Percentiles rank a stretch among this genome's conserved stretches.
These are phyloP conservation scores for Aethina tumida DNA, from an alignment of 1,140 invertebrate species.

Conservation along the genomic window DNA sequence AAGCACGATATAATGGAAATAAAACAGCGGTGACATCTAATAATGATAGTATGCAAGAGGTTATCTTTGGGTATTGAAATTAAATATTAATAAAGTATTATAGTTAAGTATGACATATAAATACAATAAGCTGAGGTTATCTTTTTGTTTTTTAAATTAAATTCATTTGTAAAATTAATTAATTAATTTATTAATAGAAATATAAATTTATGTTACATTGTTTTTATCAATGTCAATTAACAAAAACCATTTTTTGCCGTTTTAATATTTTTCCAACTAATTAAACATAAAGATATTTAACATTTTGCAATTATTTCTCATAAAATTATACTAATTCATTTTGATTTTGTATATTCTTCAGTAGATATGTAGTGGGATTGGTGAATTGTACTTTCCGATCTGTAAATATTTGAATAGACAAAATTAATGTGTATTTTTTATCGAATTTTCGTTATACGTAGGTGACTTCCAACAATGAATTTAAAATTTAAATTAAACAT, in stretches of 20 bases:
- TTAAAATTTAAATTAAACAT: slow-evolving; percentile 8
- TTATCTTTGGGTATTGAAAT: no score
- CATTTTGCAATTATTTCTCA: slow-evolving; percentile 20
- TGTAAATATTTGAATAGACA: slow-evolving; percentile 26
- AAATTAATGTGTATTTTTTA: slow-evolving; percentile 26
- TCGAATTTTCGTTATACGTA: slow-evolving; percentile 17
- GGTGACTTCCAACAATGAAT: slow-evolving; percentile 25
- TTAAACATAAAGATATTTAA: slow-evolving; percentile 28
- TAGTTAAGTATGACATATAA: no score
- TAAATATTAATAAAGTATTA: no score
- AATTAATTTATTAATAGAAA: slow-evolving; percentile 10
- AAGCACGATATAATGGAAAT: no score
- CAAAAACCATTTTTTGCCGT: slow-evolving; percentile 24
- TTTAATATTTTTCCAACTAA: slow-evolving; percentile 28
- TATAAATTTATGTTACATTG: no score
- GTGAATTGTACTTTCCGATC: slow-evolving; percentile 17
- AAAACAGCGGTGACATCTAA: no score
- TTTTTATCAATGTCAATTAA: slow-evolving; percentile 30
- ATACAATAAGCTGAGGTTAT: no score
- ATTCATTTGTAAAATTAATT: slow-evolving; percentile 8
- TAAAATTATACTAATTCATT: slow-evolving; percentile 25
- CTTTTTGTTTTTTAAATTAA: no score
- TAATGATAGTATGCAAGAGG: no score
- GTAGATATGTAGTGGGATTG: slow-evolving; percentile 17
- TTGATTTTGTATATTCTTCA: slow-evolving; percentile 10